These are phyloP conservation scores for Pteropus rufus DNA, from an alignment of 2,797 vertebrate species.

Conservation along the genomic window DNA sequence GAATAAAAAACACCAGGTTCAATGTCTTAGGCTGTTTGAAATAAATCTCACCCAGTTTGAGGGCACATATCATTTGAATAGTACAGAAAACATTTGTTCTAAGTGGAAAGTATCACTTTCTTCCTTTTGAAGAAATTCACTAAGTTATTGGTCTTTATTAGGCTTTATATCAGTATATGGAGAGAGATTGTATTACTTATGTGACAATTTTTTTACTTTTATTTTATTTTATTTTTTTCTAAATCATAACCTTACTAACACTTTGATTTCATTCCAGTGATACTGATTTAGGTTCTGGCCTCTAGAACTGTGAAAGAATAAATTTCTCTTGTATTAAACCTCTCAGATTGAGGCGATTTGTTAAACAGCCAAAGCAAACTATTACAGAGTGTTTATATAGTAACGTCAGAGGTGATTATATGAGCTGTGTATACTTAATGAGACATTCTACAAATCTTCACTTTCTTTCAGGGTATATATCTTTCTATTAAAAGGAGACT, in stretches of 20 bases:
- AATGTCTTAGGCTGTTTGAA: neutral
- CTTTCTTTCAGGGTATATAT: neutral
- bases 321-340: neutral
- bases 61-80: neutral
- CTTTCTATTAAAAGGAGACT: neutral
- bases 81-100: neutral
- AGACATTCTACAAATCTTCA: neutral
- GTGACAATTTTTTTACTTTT: neutral
- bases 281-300: neutral
- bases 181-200: neutral
- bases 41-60: neutral
- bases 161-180: neutral
- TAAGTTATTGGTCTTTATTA: neutral
- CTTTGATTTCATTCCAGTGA: neutral
- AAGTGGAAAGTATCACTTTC: neutral
- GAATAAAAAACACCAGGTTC: neutral
- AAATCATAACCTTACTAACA: neutral
- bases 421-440: neutral
- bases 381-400: neutral
- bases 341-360: neutral
- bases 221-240: neutral
- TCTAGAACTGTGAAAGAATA: neutral
- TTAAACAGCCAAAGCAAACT: neutral
- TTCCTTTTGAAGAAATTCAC: neutral
- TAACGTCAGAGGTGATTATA: neutral